Evolutionary conservation across 2,797 vertebrate genomes (phyloP).

Genomic region (Todus mexicanus): DNA sequence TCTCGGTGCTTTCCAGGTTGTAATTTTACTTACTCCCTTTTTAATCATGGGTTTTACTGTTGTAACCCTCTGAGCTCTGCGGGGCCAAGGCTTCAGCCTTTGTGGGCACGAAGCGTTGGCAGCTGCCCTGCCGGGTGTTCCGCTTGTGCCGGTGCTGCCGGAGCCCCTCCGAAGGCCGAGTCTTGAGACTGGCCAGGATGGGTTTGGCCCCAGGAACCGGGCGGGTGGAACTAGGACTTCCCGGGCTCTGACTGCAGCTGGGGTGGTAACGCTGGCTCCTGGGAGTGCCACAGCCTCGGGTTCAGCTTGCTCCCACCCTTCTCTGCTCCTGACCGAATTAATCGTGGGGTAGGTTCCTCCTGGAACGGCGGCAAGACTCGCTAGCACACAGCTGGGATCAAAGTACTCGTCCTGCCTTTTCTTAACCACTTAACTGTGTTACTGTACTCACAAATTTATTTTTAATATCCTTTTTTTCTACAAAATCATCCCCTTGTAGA

Average conservation of each 20-base stretch:
- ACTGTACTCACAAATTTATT: neutral
- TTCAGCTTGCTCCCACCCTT: neutral
- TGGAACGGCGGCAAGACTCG: neutral
- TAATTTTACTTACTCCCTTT: neutral
- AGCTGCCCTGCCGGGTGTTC: neutral
- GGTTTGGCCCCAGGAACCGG: neutral
- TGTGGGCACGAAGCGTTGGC: neutral
- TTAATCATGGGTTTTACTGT: neutral
- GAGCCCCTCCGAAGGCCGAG: neutral
- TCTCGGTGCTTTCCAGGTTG: neutral
- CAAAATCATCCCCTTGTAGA: slow-evolving; percentile 70
- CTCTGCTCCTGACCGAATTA: neutral
- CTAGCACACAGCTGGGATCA: neutral
- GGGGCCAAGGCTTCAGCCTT: neutral
- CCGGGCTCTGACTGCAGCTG: neutral
- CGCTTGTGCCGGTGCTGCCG: neutral
- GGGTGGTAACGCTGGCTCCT: neutral
- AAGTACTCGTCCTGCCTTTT: neutral
- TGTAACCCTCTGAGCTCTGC: neutral
- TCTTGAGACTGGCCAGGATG: too few species aligned
- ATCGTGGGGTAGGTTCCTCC: neutral
- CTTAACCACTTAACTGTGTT: neutral
- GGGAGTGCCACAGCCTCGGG: neutral
- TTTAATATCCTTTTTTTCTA: neutral
- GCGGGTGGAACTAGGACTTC: neutral